Percentiles rank a stretch among this genome's conserved stretches.
Evolutionary conservation across 2,888 invertebrate species (phyloP).

Genomic region (Pharmacophagus antenor): DNA sequence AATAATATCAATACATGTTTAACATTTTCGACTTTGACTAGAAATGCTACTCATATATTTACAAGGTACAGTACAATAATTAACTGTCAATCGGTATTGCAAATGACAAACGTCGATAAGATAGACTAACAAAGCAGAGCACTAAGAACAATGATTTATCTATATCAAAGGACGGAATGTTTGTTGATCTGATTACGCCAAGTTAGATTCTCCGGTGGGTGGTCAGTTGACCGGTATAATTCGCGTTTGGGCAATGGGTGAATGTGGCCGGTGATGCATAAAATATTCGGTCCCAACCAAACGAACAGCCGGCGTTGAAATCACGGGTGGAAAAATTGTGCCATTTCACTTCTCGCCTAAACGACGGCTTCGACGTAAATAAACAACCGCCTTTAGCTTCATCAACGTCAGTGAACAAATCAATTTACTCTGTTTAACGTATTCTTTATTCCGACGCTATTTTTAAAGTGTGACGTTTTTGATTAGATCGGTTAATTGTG

Average conservation of each 20-base stretch:
- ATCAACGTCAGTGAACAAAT: constrained; percentile 24
- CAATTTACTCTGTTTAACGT: constrained; percentile 17
- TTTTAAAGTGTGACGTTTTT: not conserved
- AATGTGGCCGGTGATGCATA: constrained; percentile 73
- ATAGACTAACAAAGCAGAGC: constrained; percentile 37
- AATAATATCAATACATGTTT: too few species aligned
- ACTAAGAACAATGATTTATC: constrained; percentile 52
- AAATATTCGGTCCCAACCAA: constrained; percentile 63
- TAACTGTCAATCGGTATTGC: not conserved
- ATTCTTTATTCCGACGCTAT: not conserved
- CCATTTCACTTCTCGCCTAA: constrained; percentile 74
- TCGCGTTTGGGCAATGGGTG: constrained; percentile 54
- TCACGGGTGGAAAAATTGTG: constrained; percentile 62
- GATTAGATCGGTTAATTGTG: not conserved
- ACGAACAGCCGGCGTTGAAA: constrained; percentile 51
- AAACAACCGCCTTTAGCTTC: constrained; percentile 25
- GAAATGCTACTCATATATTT: too few species aligned
- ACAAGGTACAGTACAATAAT: not conserved
- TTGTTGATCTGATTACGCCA: constrained; percentile 73
- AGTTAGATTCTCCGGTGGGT: constrained; percentile 53
- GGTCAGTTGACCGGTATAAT: constrained; percentile 80
- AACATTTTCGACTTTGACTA: too few species aligned
- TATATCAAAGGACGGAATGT: constrained; percentile 66
- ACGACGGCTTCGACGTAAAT: constrained; percentile 13
- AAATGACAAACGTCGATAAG: constrained; percentile 25